Percentiles rank a stretch among this genome's conserved stretches.
Conservation (phyloP, 2,888 invertebrate species). For the Meandrusa payeni region DNA sequence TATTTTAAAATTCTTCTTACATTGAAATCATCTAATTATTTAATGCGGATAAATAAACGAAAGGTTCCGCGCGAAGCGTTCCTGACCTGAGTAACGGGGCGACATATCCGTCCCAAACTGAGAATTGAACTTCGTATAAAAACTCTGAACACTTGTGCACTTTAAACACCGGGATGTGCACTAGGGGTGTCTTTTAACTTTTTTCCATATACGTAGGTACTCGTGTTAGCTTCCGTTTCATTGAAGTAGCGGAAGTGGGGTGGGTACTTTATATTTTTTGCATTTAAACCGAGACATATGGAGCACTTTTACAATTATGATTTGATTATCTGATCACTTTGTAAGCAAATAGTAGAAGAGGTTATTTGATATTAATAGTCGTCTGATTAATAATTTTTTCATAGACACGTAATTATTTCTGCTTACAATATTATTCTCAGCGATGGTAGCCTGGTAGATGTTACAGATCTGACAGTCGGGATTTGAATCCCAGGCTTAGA, state of each 20-base stretch:
- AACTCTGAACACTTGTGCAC: slow-evolving; percentile 53
- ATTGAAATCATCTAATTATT: too few relatives aligned
- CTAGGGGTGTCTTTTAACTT: slow-evolving; percentile 47
- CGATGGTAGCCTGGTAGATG: too few relatives aligned
- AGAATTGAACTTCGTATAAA: slow-evolving; percentile 46
- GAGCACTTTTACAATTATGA: slow-evolving; percentile 13
- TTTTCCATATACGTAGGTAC: slow-evolving; percentile 39
- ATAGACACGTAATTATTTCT: too few relatives aligned
- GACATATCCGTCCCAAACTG: slow-evolving; percentile 36
- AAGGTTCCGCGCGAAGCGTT: background rate
- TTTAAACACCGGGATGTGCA: slow-evolving; percentile 41
- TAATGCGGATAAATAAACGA: background rate
- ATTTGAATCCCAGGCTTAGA: too few relatives aligned
- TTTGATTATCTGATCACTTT: slow-evolving; percentile 14
- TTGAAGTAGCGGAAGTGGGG: slow-evolving; percentile 51
- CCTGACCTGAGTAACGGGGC: slow-evolving; percentile 6
- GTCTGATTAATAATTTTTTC: too few relatives aligned
- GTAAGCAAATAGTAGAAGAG: too few relatives aligned
- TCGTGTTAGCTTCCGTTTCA: slow-evolving; percentile 53
- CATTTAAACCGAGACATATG: slow-evolving; percentile 11
- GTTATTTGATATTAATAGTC: too few relatives aligned
- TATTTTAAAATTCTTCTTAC: too few relatives aligned
- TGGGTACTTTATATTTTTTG: slow-evolving; percentile 30
- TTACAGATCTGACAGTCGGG: too few relatives aligned
- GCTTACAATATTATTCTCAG: too few relatives aligned